Evolutionary conservation across 2,113 vertebrate genomes (phyloP), one percentile per base, ranked within the genome.

Genomic region (Rhombomys opimus): DNA sequence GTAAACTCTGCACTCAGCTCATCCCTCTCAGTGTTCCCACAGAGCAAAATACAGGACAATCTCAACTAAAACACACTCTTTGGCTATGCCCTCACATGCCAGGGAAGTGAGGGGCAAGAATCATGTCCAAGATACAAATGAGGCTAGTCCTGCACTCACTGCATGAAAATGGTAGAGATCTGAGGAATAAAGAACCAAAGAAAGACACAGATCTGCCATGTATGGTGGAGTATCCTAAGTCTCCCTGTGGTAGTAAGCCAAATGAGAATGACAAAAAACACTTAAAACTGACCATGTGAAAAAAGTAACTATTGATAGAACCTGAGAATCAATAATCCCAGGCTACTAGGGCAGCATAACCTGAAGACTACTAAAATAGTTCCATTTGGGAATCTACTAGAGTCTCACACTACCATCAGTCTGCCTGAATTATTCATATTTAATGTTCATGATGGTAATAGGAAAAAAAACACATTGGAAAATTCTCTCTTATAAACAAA

Each of bases 401-500:
- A 75, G 78, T 90, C 2, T 15, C 7, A 88, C 84, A 76, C 75
- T 76, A 88, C 54, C 46, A 22, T 61, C 25, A 75, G 9, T 85
- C 35, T 87, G 12, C 32, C 72, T 93, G 59, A 87, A 87, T 32
- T 65, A 82, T 81, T 91, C 23, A 67, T 59, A 89, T 87, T 87
- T 82, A 73, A 14, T 73, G 11, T 95, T 77, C n/a, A 92, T 70
- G 14, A 27, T 38, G 13, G 4, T 78, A 81, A 91, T 76, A 23
- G 15, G 87, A 12, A 22, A 27, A 86, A 54, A n/a, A 86, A 54
- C 91, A 87, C 22, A 65, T 54, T 77, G 63, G 46, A 46, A 82
- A 76, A 89, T 35, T 50, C 95, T 41, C 38, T 96, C 25, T 91
- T 87, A 76, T 93, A 93, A 89, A 75, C 4, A 91, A 96, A 46